Evolutionary conservation across 2,113 vertebrate species (phyloP).

Genomic region (Ciconia maguari): DNA sequence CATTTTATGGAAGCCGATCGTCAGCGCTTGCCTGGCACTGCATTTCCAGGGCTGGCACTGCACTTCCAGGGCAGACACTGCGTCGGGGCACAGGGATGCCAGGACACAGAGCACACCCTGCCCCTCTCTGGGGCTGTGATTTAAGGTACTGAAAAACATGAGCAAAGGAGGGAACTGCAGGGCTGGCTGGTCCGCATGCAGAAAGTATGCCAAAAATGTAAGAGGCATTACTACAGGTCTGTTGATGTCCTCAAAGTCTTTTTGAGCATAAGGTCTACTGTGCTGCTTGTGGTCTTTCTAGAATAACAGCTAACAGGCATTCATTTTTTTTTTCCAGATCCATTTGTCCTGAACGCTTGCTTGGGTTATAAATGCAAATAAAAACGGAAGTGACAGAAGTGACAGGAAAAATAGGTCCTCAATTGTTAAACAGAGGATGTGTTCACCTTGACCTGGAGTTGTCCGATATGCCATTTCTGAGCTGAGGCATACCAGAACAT

Average conservation of each 20-base stretch:
- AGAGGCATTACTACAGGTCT: neutral
- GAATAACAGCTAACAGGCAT: neutral
- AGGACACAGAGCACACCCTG: neutral
- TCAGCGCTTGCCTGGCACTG: neutral
- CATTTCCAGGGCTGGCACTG: rapidly evolving
- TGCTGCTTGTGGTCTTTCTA: neutral
- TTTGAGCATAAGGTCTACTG: neutral
- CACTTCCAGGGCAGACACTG: rapidly evolving
- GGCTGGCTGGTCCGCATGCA: rapidly evolving
- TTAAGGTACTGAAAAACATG: rapidly evolving
- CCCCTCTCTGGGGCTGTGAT: rapidly evolving
- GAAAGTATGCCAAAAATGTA: neutral
- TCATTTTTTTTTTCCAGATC: neutral
- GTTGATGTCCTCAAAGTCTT: neutral
- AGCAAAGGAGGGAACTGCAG: neutral
- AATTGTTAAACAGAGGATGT: neutral
- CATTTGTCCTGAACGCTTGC: neutral
- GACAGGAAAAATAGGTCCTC: neutral
- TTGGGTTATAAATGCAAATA: neutral
- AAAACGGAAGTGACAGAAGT: neutral
- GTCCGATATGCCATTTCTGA: neutral
- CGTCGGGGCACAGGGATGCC: neutral
- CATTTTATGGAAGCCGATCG: rapidly evolving
- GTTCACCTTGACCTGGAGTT: neutral
- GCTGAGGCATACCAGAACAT: rapidly evolving